These are phyloP conservation scores for Polia nebulosa DNA, from an alignment of 2,888 invertebrate genomes.

Conservation along the genomic window DNA sequence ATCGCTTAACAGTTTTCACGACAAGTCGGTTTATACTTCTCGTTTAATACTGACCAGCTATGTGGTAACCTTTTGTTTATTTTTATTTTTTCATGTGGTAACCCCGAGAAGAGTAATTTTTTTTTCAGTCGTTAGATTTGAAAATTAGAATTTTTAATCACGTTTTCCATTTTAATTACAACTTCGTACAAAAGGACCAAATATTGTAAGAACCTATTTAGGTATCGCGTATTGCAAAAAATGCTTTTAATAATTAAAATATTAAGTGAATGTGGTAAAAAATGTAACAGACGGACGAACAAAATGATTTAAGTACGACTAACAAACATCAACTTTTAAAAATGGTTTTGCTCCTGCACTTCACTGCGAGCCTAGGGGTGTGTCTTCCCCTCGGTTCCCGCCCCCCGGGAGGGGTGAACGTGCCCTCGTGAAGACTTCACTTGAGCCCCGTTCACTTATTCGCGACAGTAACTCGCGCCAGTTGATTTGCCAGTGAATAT, in stretches of 20 bases:
- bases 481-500: slow-evolving; percentile 33
- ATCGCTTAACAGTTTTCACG: not conserved
- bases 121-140: no score
- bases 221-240: no score
- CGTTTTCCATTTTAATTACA: not conserved
- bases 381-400: slow-evolving; percentile 84
- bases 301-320: slow-evolving; percentile 3
- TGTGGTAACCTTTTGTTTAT: no score
- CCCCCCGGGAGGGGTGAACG: slow-evolving; percentile 77
- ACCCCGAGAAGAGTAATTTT: no score
- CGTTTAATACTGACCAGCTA: not conserved
- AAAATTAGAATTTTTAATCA: not conserved
- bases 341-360: slow-evolving; percentile 70
- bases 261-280: no score
- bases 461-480: slow-evolving; percentile 49
- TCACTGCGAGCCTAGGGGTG: slow-evolving; percentile 84
- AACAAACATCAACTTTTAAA: slow-evolving; percentile 18
- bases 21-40: not conserved
- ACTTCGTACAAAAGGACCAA: not conserved
- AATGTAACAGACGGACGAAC: not conserved
- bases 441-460: slow-evolving; percentile 75
- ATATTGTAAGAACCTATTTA: not conserved
- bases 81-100: no score
- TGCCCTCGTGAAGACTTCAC: slow-evolving; percentile 77
- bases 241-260: not conserved